A percentile compares a stretch with the other conserved stretches of the same genome.
phyloP scores from a whole-genome alignment of 2,797 vertebrate genomes.

The Sebastolobus altivelis region DNA sequence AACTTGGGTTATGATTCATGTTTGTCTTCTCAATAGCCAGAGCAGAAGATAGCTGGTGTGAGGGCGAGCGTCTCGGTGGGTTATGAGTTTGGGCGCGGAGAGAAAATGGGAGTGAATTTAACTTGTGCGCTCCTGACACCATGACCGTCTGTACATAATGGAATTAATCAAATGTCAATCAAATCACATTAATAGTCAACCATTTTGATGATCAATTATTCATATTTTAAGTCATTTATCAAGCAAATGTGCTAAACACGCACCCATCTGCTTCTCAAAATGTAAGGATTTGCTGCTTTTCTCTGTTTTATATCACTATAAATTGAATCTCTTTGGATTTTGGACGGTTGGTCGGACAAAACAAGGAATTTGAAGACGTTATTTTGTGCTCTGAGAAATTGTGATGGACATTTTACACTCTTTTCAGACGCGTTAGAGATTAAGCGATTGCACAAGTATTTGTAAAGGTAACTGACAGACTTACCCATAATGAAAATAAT shows the following conservation, averaged over 20 bases:
- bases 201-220: background rate
- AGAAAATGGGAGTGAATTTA: background rate
- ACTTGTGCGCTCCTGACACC: background rate
- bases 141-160: background rate
- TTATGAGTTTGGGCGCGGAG: conserved; percentile 1
- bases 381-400: background rate
- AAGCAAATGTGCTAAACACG: background rate
- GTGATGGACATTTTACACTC: background rate
- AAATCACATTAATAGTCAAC: background rate
- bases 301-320: background rate
- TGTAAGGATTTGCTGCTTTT: background rate
- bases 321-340: background rate
- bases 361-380: background rate
- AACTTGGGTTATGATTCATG: conserved; percentile 58
- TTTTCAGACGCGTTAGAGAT: background rate
- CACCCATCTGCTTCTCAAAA: background rate
- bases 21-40: conserved; percentile 47
- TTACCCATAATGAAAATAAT: background rate
- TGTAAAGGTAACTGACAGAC: background rate
- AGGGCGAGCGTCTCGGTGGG: background rate
- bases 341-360: background rate
- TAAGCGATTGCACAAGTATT: background rate
- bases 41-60: conserved; percentile 5
- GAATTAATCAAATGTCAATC: background rate
- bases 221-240: background rate